Conservation (phyloP, 2,797 vertebrate species). For the Muraenolepis orangiensis region DNA sequence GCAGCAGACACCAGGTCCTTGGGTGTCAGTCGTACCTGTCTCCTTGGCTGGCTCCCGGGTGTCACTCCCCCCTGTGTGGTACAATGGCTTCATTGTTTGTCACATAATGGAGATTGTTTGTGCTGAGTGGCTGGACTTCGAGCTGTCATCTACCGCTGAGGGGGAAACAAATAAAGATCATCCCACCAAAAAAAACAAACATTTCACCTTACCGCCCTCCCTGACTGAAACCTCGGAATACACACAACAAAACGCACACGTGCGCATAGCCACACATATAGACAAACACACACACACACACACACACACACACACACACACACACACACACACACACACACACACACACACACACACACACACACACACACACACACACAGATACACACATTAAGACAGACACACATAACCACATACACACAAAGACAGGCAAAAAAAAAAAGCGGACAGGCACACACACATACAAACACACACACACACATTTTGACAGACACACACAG, state of each 20-base stretch:
- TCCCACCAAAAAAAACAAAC: neutral
- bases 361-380: neutral
- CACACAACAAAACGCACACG: too few species aligned
- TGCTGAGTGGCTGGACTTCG: neutral
- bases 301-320: neutral
- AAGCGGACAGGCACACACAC: neutral
- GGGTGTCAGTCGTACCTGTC: conserved; percentile 47
- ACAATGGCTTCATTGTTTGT: neutral
- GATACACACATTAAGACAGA: neutral
- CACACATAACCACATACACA: neutral
- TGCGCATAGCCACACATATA: too few species aligned
- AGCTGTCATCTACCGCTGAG: neutral
- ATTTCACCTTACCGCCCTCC: neutral
- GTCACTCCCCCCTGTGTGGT: conserved; percentile 11
- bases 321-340: neutral
- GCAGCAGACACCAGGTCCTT: conserved; percentile 32
- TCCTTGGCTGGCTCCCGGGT: conserved; percentile 23
- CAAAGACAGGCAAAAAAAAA: neutral
- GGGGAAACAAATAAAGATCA: neutral
- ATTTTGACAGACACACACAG: neutral
- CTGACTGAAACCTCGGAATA: neutral
- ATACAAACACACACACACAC: neutral
- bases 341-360: neutral
- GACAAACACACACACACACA: neutral
- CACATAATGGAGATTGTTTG: neutral